Evolutionary conservation across 2,888 invertebrate genomes (phyloP), one percentile per base, ranked within the genome.

Genomic region (Vannuccia rotundouncinata): DNA sequence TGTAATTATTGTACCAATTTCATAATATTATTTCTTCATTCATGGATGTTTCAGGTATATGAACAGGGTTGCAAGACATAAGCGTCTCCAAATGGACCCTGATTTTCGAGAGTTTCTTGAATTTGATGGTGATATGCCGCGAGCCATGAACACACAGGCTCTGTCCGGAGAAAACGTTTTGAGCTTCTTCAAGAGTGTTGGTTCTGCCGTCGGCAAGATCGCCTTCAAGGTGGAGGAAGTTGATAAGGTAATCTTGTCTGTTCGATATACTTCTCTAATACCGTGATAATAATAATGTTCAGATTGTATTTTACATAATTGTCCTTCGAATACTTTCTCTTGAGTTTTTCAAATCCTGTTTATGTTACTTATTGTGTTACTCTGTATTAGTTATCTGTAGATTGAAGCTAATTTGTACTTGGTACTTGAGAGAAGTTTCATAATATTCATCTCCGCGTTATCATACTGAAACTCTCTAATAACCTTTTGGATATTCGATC

Each of bases 211-310:
- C 82, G 95, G 95, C 88, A 98, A 98, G 90, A 96, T 99, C 85
- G 95, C 97, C 0, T 96, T 94, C 89, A 95, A 94, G 90, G 99
- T 99, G 97, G 98, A 98, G 86, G 99, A 99, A 90, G 94, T 93
- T 82, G 99, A 99, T 90, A 93, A 95, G 84, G 95, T 96, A 27
- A 45, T 45, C 5, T 13, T 17, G 45, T 5, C 45, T 45, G 17
- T 17, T 45, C 45, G 17, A 45, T 45, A 45, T 5, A 13, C 17
- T 13, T 45, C 45, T 45, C 17, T 45, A 45, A 17, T 45, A 13
- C 5, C 17, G 45, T 45, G 45, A 13, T 45, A 45, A 13, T 45
- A 45, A 45, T 45, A 45, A 45, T 45, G 17, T 5, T 17, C 17
- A 17, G 17, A 13, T 45, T 45, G 45, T 17, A 45, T 45, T 13